A percentile compares a stretch with the other conserved stretches of the same genome.
Evolutionary conservation across 2,113 vertebrate genomes (phyloP).

Genomic region (Apus apus): DNA sequence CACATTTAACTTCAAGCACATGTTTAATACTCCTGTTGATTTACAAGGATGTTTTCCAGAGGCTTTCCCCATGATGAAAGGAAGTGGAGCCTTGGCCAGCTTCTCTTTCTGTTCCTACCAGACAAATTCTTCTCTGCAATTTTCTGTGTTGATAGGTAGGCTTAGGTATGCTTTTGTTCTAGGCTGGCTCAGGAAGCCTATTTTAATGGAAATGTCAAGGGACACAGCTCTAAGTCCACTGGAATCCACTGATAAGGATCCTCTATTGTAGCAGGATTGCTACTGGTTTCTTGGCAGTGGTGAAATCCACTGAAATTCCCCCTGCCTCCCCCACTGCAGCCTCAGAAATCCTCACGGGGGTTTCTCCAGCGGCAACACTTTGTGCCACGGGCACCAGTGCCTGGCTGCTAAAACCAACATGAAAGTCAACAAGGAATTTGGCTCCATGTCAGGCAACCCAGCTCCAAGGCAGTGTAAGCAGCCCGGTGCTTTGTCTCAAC

Average conservation of each 20-base stretch:
- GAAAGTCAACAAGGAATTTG: conserved; percentile 16
- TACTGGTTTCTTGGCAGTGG: not conserved
- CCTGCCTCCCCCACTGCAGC: not conserved
- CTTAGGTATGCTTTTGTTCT: not conserved
- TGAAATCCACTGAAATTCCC: conserved; percentile 37
- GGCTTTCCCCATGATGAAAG: not conserved
- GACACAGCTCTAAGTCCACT: not conserved
- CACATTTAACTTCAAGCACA: accelerated
- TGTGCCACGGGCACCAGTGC: not conserved
- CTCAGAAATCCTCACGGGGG: not conserved
- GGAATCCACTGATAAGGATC: conserved; percentile 57
- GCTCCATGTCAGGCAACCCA: not conserved
- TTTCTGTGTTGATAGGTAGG: not conserved
- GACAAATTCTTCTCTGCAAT: not conserved
- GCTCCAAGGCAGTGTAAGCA: not conserved
- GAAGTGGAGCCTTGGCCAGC: not conserved
- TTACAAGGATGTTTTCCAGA: not conserved
- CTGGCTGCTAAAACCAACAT: not conserved
- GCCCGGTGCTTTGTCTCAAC: accelerated
- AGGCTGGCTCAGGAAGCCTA: not conserved
- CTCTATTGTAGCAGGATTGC: not conserved
- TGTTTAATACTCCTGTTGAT: not conserved
- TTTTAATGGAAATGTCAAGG: conserved; percentile 23
- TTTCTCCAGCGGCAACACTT: not conserved
- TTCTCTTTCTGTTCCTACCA: not conserved